These are phyloP conservation scores for Cordilura impudica DNA, from an alignment of 2,888 invertebrate genomes.

Conservation along the genomic window DNA sequence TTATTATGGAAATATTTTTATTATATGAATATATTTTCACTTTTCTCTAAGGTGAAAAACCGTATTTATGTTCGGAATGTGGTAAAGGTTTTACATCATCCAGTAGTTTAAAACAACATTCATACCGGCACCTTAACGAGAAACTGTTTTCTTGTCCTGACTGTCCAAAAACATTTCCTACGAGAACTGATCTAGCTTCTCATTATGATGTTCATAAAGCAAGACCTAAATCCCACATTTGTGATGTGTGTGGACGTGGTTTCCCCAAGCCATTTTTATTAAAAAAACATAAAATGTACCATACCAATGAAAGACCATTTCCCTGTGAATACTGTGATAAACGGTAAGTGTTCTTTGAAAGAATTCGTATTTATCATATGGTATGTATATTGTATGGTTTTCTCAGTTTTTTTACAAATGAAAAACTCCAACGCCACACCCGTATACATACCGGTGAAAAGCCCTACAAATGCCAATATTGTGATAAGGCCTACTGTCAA, in stretches of 20 bases:
- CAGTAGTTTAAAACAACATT: conserved; percentile 53
- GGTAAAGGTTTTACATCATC: conserved; percentile 58
- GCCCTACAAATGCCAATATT: conserved; percentile 79
- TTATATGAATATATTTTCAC: background rate
- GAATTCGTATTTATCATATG: background rate
- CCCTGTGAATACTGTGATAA: conserved; percentile 69
- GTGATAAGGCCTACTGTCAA: conserved; percentile 80
- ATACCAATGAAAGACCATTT: conserved; percentile 79
- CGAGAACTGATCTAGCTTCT: conserved; percentile 50
- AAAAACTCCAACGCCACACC: conserved; percentile 48
- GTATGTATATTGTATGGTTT: background rate
- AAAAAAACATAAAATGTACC: conserved; percentile 83
- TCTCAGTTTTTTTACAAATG: conserved; percentile 55
- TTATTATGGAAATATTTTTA: background rate
- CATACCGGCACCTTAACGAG: conserved; percentile 44
- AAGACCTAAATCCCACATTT: conserved; percentile 74
- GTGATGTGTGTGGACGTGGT: conserved; percentile 81
- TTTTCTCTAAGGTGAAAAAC: conserved; percentile 77
- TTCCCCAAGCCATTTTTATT: conserved; percentile 81
- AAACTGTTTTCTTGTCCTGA: conserved; percentile 53
- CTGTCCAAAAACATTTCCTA: conserved; percentile 54
- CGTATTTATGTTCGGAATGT: conserved; percentile 56
- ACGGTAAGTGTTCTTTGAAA: conserved; percentile 62
- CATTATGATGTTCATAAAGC: conserved; percentile 52
- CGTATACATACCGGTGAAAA: conserved; percentile 59